Evolutionary conservation across 2,113 vertebrate species (phyloP).

Genomic region (Mormoops blainvillei): DNA sequence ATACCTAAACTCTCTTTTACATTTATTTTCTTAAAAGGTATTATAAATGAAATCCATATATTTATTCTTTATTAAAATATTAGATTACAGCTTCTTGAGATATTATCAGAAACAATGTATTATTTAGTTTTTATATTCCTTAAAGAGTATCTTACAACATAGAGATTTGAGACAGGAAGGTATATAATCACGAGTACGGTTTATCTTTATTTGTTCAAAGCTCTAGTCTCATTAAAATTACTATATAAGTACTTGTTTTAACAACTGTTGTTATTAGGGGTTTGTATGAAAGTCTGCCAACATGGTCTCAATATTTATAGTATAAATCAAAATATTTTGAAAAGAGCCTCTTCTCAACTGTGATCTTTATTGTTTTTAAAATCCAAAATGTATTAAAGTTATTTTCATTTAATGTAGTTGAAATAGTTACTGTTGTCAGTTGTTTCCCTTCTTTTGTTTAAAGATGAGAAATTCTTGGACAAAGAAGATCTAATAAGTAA

Average conservation of each 20-base stretch:
- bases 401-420: conserved; percentile 54
- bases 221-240: conserved; percentile 45
- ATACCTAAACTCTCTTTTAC: neutral
- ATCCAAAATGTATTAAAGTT: conserved; percentile 6
- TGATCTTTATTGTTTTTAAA: conserved; percentile 56
- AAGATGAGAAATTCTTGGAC: neutral
- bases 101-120: neutral
- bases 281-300: conserved; percentile 57
- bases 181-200: neutral
- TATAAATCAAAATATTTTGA: conserved; percentile 53
- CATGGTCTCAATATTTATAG: conserved; percentile 47
- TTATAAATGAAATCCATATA: neutral
- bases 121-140: neutral
- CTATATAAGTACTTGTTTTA: conserved; percentile 41
- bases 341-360: conserved; percentile 27
- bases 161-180: neutral
- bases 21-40: neutral
- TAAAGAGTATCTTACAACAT: neutral
- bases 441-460: neutral
- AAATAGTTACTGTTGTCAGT: neutral
- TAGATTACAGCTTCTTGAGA: conserved; percentile 3
- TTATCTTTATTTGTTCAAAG: conserved; percentile 56
- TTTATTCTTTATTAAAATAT: neutral
- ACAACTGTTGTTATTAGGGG: conserved; percentile 57
- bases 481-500: conserved; percentile 5